Conservation (phyloP, 2,797 vertebrate genomes). For the Varecia variegata region DNA sequence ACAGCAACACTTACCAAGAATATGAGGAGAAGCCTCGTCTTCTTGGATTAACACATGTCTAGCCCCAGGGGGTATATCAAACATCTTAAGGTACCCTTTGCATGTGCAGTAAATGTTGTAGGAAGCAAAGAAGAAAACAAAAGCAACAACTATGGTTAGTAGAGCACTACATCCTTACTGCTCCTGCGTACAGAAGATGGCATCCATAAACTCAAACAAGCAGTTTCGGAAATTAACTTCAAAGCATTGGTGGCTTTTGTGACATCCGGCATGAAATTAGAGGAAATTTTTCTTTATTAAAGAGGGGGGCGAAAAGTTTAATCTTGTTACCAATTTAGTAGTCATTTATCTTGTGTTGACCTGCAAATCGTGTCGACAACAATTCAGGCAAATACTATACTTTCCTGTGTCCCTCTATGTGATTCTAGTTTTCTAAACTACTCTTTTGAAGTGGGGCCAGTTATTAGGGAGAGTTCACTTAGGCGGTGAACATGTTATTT, state of each 20-base stretch:
- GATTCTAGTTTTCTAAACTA: background rate
- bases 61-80: slow-evolving; percentile 97
- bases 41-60: slow-evolving; percentile 99
- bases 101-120: slow-evolving; percentile 81
- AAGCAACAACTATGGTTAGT: slow-evolving; percentile 89
- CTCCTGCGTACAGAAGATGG: slow-evolving; percentile 84
- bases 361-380: background rate
- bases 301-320: background rate
- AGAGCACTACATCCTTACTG: slow-evolving; percentile 32
- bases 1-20: slow-evolving; percentile 96
- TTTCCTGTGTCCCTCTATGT: slow-evolving; percentile 16
- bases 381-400: slow-evolving; percentile 60
- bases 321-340: slow-evolving; percentile 60
- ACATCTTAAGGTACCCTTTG: slow-evolving; percentile 99
- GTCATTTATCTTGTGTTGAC: background rate
- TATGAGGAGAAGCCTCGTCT: slow-evolving; percentile 97
- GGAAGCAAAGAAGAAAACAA: slow-evolving; percentile 82
- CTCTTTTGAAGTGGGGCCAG: background rate
- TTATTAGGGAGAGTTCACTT: background rate
- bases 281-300: background rate
- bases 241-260: slow-evolving; percentile 59
- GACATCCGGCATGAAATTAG: background rate
- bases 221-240: slow-evolving; percentile 2
- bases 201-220: slow-evolving; percentile 76
- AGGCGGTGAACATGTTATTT: background rate